A percentile compares a stretch with the other conserved stretches of the same genome.
Evolutionary conservation across 2,888 invertebrate species (phyloP).

Genomic region (Melanostoma scalare): DNA sequence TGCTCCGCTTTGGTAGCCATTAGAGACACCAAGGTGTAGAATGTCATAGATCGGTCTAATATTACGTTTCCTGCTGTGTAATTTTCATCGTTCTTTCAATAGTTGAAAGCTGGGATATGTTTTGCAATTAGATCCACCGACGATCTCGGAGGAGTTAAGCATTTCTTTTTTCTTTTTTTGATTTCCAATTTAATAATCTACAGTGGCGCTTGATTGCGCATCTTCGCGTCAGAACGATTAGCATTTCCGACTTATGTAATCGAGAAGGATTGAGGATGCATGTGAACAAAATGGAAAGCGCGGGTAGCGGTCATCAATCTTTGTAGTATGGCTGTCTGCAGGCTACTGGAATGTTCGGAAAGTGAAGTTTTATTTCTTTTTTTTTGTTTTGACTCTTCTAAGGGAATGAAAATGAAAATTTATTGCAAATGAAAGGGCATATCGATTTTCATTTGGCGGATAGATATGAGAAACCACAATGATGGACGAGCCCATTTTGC

Average conservation of each 20-base stretch:
- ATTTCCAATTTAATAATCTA: conserved; percentile 44
- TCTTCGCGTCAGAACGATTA: conserved; percentile 51
- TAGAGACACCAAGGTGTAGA: conserved; percentile 30
- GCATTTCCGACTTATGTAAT: conserved; percentile 65
- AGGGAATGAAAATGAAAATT: conserved; percentile 48
- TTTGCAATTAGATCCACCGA: conserved; percentile 49
- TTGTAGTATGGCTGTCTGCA: conserved; percentile 18
- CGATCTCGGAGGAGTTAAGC: not conserved
- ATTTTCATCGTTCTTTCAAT: not conserved
- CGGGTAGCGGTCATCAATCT: conserved; percentile 48
- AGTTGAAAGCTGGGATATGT: conserved; percentile 6
- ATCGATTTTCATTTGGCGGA: conserved; percentile 45
- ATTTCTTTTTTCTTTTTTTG: conserved; percentile 10
- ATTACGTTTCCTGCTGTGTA: conserved; percentile 48
- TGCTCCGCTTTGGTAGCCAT: not conserved
- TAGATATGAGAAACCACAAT: conserved; percentile 29
- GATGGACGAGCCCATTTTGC: conserved; percentile 31
- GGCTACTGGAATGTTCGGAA: conserved; percentile 32
- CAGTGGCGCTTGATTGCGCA: conserved; percentile 45
- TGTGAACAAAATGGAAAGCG: conserved; percentile 44
- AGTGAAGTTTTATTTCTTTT: conserved; percentile 37
- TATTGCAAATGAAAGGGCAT: conserved; percentile 59
- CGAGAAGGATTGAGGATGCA: conserved; percentile 1
- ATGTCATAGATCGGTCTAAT: conserved; percentile 53
- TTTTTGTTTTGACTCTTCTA: not conserved